Evolutionary conservation across 2,888 invertebrate species (phyloP).

Genomic region (Rosalia funebris): DNA sequence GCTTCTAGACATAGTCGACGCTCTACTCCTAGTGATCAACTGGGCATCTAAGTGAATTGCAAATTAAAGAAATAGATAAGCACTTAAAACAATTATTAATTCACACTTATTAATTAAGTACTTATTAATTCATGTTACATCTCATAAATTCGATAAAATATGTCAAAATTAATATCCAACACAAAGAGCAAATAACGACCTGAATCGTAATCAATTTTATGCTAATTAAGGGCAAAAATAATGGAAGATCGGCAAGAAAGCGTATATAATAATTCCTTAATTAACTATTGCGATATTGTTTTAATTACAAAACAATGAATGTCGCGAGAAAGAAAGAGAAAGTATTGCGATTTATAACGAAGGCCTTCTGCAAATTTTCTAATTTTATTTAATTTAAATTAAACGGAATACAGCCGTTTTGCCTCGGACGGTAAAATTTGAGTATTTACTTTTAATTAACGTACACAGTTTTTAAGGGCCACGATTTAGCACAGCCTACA

Average conservation of each 20-base stretch:
- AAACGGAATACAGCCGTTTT: not conserved
- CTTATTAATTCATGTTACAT: too few relatives aligned
- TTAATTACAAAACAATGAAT: not conserved
- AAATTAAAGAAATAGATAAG: too few relatives aligned
- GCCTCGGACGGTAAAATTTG: not conserved
- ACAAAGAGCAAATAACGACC: not conserved
- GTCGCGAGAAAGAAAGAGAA: not conserved
- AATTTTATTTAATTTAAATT: not conserved
- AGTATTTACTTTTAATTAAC: slow-evolving; percentile 1
- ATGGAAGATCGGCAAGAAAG: not conserved
- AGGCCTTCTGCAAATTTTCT: not conserved
- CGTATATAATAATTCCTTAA: not conserved
- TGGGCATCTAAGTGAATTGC: too few relatives aligned
- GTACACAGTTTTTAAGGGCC: not conserved
- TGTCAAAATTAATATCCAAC: not conserved
- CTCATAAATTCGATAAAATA: too few relatives aligned
- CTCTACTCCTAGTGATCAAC: not conserved
- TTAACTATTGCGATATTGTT: not conserved
- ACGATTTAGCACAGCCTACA: not conserved
- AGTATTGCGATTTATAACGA: not conserved
- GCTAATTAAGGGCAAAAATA: not conserved
- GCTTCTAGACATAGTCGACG: not conserved
- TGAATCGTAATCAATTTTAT: not conserved
- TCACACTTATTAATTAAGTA: too few relatives aligned
- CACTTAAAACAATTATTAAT: too few relatives aligned